Evolutionary conservation across 2,888 invertebrate genomes (phyloP).

Genomic region (Hoplodrina ambigua): DNA sequence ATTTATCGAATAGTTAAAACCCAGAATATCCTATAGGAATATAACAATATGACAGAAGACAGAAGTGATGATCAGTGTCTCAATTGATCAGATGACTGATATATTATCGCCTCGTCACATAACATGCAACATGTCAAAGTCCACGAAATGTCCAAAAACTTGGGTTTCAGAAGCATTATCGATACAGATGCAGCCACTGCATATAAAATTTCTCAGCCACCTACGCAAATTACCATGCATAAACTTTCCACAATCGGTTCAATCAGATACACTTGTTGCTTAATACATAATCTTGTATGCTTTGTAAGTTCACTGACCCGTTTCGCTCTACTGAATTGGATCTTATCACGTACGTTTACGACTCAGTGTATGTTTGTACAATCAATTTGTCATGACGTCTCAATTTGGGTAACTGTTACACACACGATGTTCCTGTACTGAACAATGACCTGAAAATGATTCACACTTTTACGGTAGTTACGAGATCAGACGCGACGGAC

Average conservation of each 20-base stretch:
- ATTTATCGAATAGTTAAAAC: background rate
- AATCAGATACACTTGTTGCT: conserved; percentile 58
- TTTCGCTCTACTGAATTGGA: conserved; percentile 77
- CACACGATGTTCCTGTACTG: conserved; percentile 72
- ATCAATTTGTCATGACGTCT: conserved; percentile 83
- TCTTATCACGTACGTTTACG: conserved; percentile 79
- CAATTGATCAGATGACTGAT: background rate
- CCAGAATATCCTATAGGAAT: background rate
- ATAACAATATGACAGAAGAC: background rate
- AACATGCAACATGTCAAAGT: background rate
- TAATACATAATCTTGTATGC: conserved; percentile 58
- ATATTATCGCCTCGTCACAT: too few relatives aligned
- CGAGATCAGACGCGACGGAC: conserved; percentile 71
- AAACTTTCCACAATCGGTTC: conserved; percentile 45
- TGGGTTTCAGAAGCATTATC: background rate
- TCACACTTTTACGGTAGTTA: conserved; percentile 81
- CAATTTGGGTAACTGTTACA: conserved; percentile 87
- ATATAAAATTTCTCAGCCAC: background rate
- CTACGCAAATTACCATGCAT: conserved; percentile 19
- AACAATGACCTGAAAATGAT: conserved; percentile 87
- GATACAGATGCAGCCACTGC: conserved; percentile 7
- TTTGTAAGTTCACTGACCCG: conserved; percentile 75
- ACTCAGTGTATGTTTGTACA: conserved; percentile 77
- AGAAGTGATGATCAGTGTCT: too few relatives aligned
- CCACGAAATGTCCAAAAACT: background rate